Evolutionary conservation across 2,113 vertebrate genomes (phyloP).

Genomic region (Oreocharis arfaki): DNA sequence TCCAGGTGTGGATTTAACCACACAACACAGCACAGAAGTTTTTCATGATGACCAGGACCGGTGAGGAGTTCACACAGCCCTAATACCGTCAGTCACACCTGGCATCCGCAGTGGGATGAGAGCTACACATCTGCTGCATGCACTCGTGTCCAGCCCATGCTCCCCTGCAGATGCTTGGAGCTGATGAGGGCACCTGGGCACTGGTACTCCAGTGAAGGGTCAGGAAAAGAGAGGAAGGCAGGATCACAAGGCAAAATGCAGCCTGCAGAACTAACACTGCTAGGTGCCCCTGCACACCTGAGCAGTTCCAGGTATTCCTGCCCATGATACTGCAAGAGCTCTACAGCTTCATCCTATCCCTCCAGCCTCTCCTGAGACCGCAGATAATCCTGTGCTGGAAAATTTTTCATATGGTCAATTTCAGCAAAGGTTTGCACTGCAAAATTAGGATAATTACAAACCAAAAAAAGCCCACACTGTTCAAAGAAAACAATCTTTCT

Average conservation of each 20-base stretch:
- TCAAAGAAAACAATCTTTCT: neutral
- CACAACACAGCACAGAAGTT: neutral
- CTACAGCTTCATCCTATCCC: neutral
- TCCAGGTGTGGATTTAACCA: neutral
- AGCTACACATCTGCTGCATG: rapidly evolving
- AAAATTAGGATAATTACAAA: neutral
- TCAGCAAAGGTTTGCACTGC: neutral
- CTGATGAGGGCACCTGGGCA: neutral
- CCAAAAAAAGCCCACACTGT: rapidly evolving
- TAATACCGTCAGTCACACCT: rapidly evolving
- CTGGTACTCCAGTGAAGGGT: neutral
- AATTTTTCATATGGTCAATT: neutral
- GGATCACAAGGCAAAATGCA: neutral
- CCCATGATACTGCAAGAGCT: neutral
- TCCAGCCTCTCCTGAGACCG: neutral
- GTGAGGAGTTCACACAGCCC: neutral
- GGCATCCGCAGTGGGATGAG: neutral
- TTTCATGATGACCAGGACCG: neutral
- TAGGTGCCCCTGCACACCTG: neutral
- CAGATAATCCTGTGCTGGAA: neutral
- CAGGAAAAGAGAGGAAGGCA: neutral
- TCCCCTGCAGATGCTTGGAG: neutral
- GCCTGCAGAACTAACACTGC: neutral
- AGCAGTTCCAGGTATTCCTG: neutral
- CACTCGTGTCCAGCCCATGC: rapidly evolving